Evolutionary conservation across 30 jellyfish, hydroid and myxozoan genomes (phyloP), one percentile per base, ranked within the genome.

Genomic region (Rhopilema esculentum): DNA sequence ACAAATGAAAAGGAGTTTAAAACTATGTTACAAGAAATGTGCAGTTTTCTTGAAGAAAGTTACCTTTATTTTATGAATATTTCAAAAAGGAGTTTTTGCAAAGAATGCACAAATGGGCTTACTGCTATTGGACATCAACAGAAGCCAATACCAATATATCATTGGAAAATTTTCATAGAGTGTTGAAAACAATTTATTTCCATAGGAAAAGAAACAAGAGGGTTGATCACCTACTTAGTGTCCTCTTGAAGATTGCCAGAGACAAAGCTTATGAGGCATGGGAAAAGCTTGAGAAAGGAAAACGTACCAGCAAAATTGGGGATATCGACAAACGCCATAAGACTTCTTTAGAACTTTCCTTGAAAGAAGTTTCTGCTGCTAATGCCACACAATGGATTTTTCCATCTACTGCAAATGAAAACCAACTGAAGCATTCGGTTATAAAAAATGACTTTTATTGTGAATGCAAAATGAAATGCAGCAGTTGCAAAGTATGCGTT

Each of bases 221-320:
- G 50, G 89, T 76, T 19, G 78, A 76, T 23, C 84, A 75, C 33
- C 80, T 86, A 17, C 66, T 86, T 4, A 23, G 51, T 51, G 94
- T 27, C 33, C 63, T 86, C 0, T 64, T 86, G n/a, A 86, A 63
- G 53, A 62, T 62, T 25, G 93, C 94, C 15, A 40, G 94, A 65
- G 94, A 86, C 57, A 85, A 86, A 75, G 94, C 94, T 7, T 86
- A 73, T 49, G 89, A 86, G 31, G 89, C 89, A 4, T 73, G 88
- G 88, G 89, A 40, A 33, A 86, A 86, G 51, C 49, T 21, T 72
- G 89, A 57, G 64, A 86, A 64, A 29, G 94, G 89, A 29, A 86
- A 86, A 28, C 52, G 89, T 17, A 73, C 84, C 26, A 74, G 66
- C 77, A 86, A 86, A 66, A 31, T 86, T 16, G 61, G 48, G 40